Evolutionary conservation across 2,113 vertebrate genomes (phyloP).

Genomic region (Okapia johnstoni): DNA sequence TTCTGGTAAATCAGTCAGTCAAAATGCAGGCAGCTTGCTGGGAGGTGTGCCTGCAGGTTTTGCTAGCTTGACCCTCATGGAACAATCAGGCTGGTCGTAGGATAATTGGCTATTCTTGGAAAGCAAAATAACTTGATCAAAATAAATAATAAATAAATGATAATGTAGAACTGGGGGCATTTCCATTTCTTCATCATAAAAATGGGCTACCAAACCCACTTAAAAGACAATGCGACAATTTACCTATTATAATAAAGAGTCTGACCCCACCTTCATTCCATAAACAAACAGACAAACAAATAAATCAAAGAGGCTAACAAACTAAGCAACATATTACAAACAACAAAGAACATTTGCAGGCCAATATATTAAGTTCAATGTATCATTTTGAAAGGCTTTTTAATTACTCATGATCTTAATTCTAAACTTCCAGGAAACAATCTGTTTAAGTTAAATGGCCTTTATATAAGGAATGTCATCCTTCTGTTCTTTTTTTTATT

Average conservation of each 20-base stretch:
- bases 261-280: background rate
- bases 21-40: background rate
- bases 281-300: background rate
- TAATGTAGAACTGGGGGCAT: background rate
- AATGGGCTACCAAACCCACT: background rate
- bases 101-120: background rate
- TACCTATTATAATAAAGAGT: background rate
- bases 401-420: too few relatives aligned
- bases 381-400: too few relatives aligned
- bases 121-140: background rate
- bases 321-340: background rate
- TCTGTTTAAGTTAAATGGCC: too few relatives aligned
- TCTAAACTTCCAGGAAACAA: too few relatives aligned
- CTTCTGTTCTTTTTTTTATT: too few relatives aligned
- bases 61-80: background rate
- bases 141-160: constrained; percentile 31
- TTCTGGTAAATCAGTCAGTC: background rate
- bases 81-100: background rate
- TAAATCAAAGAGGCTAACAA: background rate
- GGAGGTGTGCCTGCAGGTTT: background rate
- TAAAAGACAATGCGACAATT: background rate
- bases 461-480: too few relatives aligned
- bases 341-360: background rate
- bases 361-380: background rate
- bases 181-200: background rate